phyloP scores from a whole-genome alignment of 1,140 invertebrate species.

The Tribolium madens region DNA sequence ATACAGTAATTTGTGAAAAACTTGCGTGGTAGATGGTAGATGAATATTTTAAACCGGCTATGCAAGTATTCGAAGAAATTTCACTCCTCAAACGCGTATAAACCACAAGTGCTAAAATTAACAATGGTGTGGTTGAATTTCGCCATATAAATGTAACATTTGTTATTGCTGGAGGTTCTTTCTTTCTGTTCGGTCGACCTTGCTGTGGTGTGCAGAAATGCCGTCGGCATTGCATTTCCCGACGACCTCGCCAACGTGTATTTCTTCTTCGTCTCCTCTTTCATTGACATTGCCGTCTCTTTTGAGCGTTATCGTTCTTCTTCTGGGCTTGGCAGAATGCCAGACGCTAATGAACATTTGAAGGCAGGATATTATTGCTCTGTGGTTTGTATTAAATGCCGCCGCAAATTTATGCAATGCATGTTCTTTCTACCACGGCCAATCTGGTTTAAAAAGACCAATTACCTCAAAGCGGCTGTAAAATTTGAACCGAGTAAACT shows the following conservation, averaged over 20 bases:
- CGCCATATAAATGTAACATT: not conserved
- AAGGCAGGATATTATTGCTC: constrained; percentile 14
- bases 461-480: not conserved
- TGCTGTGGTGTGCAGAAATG: not conserved
- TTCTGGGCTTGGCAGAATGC: constrained; percentile 17
- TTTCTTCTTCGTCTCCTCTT: not conserved
- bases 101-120: not conserved
- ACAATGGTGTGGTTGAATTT: not conserved
- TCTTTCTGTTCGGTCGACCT: not conserved
- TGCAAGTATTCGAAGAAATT: not conserved
- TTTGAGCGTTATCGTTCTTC: not conserved
- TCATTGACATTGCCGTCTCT: constrained; percentile 16
- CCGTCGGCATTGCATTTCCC: constrained; percentile 22
- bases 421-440: not conserved
- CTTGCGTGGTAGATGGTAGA: not conserved
- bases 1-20: not conserved
- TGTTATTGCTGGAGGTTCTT: not conserved
- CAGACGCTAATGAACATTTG: constrained; percentile 20
- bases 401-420: not conserved
- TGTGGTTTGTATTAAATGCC: constrained; percentile 16
- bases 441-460: not conserved
- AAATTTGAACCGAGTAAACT: not conserved
- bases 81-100: not conserved
- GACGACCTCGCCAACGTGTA: constrained; percentile 1
- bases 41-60: not conserved